Base-by-base conservation (phyloP, 30 jellyfish, hydroid and myxozoan genomes). In the Aurelia coerulea region DNA sequence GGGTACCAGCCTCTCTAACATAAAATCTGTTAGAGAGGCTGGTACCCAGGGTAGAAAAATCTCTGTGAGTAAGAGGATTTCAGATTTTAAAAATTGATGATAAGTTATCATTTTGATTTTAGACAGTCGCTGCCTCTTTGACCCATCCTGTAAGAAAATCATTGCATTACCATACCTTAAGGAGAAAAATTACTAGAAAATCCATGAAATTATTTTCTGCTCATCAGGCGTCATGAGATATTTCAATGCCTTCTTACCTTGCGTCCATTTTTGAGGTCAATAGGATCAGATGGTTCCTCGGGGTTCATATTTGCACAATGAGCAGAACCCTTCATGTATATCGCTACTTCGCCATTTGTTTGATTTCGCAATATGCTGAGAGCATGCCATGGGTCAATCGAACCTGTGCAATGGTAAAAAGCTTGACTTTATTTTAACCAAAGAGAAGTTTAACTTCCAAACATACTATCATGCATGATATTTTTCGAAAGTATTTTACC, bases 351-450 rank as follows among this genome's bases (percentile, higher is more conserved):
- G 7, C 85, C 91, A 32, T 56, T 33, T 17, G 96, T 88, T 60
- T 79, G 87, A 51, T 88, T 88, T 29, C 71, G 68, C 63, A 88
- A 59, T 19, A 88, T 80, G 68, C 96, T 63, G 46, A 88, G 79
- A 8, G 62, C 86, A 49, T 88, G 96, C 96, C 96, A 88, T 39
- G 96, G 96, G 77, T 88, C 96, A 42, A 88, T 88, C 17, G 96
- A 88, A 62, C 96, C 96, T 88, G 86, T 19, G 46, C 5, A 14
- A 18, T 13, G 6, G 1, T 10, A 72, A 56, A 31, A 46, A 34
- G 5, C 8, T 33, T 33, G 73, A 4, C 5, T 33, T 73, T 16
- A 12, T 65, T 11, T 65, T 17, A 0, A 41, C 32, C n/a, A 33
- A 35, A 51, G 73, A 50, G 19, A 18, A 73, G 35, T 34, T 13